Conservation (phyloP, 2,113 vertebrate genomes). For the Mustela lutreola region DNA sequence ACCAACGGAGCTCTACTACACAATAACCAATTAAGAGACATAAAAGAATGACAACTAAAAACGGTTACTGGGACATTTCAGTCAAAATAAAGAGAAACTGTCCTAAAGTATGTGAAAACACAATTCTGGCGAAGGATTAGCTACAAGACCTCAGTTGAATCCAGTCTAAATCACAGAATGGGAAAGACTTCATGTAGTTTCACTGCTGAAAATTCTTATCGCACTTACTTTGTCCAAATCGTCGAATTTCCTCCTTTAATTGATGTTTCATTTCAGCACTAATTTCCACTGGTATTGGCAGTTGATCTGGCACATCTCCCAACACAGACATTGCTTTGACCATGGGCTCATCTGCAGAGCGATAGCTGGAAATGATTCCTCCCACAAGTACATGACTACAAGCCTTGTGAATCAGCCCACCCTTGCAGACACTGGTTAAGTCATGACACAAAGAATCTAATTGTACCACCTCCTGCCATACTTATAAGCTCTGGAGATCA, state of each 20-base stretch:
- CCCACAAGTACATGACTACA: conserved; percentile 74
- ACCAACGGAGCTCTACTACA: not conserved
- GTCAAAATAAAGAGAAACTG: not conserved
- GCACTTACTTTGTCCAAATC: conserved; percentile 94
- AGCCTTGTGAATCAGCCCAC: conserved; percentile 88
- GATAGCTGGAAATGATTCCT: conserved; percentile 87
- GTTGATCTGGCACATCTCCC: not conserved
- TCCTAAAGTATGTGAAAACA: not conserved
- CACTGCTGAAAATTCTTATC: not conserved
- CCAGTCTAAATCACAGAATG: not conserved
- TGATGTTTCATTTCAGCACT: conserved; percentile 92
- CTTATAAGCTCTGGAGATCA: conserved; percentile 76
- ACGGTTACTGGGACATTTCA: not conserved
- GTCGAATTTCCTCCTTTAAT: conserved; percentile 94
- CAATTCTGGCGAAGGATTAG: not conserved
- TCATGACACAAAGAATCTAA: conserved; percentile 82
- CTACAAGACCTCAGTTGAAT: not conserved
- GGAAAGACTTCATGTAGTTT: not conserved
- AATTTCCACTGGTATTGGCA: not conserved
- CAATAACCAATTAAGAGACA: not conserved
- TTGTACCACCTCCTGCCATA: conserved; percentile 81
- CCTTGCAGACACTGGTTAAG: conserved; percentile 71
- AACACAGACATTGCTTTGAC: not conserved
- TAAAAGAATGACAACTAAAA: not conserved
- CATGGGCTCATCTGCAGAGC: conserved; percentile 82